Percentiles rank a stretch among this genome's conserved stretches.
phyloP scores from a whole-genome alignment of 2,113 vertebrate genomes.

The Takifugu flavidus region DNA sequence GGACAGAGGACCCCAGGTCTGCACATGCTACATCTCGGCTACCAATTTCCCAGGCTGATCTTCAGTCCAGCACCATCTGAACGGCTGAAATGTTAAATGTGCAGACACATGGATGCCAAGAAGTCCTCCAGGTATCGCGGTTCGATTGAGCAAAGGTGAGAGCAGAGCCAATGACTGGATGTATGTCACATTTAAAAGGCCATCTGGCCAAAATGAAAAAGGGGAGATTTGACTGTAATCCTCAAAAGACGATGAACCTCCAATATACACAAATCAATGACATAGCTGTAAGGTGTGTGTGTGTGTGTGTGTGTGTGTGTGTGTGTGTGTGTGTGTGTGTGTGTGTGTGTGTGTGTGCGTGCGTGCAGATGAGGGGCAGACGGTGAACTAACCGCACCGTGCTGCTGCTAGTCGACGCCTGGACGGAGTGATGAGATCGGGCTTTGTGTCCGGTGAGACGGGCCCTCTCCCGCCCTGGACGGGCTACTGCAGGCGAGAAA shows the following conservation, averaged over 20 bases:
- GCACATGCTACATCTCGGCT: too few species aligned
- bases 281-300: neutral
- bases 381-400: slow-evolving; percentile 80
- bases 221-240: neutral
- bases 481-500: slow-evolving; percentile 79
- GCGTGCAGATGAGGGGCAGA: slow-evolving; percentile 53
- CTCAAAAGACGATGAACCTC: slow-evolving; percentile 1
- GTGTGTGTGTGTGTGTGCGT: slow-evolving; percentile 15
- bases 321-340: slow-evolving; percentile 9
- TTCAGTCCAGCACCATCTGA: neutral
- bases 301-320: slow-evolving; percentile 12
- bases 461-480: slow-evolving; percentile 76
- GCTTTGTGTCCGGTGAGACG: slow-evolving; percentile 79
- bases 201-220: neutral
- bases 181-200: slow-evolving; percentile 3
- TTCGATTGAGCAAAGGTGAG: slow-evolving; percentile 12
- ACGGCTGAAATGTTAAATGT: slow-evolving; percentile 14
- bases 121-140: slow-evolving; percentile 1
- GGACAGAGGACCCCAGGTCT: neutral
- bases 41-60: neutral
- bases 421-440: slow-evolving; percentile 74
- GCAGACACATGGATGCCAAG: slow-evolving; percentile 11
- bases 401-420: slow-evolving; percentile 77
- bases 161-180: slow-evolving; percentile 15
- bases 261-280: slow-evolving; percentile 1